phyloP scores from a whole-genome alignment of 2,888 invertebrate genomes.

The Clunio marinus region DNA sequence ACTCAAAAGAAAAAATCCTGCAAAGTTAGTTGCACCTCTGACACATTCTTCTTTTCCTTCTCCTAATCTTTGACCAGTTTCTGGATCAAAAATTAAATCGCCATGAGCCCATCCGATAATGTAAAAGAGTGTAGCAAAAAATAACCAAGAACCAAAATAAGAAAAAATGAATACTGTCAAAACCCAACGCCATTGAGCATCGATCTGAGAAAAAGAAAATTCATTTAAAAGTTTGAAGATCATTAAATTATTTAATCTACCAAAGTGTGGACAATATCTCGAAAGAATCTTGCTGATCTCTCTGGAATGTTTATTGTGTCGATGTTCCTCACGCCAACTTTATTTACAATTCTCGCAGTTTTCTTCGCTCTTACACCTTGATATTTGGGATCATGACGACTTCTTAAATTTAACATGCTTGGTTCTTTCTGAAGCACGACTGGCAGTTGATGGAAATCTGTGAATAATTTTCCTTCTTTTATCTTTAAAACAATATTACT shows the following conservation, averaged over 20 bases:
- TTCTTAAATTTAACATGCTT: constrained; percentile 18
- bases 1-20: constrained; percentile 84
- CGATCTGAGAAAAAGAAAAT: constrained; percentile 48
- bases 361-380: neutral
- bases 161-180: constrained; percentile 78
- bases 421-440: constrained; percentile 16
- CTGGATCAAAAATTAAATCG: constrained; percentile 60
- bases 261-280: constrained; percentile 80
- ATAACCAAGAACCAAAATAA: constrained; percentile 74
- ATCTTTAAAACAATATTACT: too few relatives aligned
- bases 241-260: constrained; percentile 19
- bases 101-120: constrained; percentile 55
- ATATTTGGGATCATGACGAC: constrained; percentile 5
- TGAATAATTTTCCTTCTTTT: neutral
- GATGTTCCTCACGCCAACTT: constrained; percentile 49
- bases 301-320: constrained; percentile 55
- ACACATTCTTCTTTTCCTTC: constrained; percentile 75
- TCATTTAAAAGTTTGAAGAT: constrained; percentile 15
- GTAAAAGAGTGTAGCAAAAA: constrained; percentile 56
- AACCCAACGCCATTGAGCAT: constrained; percentile 85
- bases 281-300: constrained; percentile 68
- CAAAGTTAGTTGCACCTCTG: constrained; percentile 72
- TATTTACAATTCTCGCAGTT: constrained; percentile 46
- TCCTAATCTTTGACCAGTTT: constrained; percentile 53
- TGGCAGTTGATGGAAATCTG: constrained; percentile 25